These are phyloP conservation scores for Valencia hispanica DNA, from an alignment of 2,797 vertebrate genomes.

Conservation along the genomic window DNA sequence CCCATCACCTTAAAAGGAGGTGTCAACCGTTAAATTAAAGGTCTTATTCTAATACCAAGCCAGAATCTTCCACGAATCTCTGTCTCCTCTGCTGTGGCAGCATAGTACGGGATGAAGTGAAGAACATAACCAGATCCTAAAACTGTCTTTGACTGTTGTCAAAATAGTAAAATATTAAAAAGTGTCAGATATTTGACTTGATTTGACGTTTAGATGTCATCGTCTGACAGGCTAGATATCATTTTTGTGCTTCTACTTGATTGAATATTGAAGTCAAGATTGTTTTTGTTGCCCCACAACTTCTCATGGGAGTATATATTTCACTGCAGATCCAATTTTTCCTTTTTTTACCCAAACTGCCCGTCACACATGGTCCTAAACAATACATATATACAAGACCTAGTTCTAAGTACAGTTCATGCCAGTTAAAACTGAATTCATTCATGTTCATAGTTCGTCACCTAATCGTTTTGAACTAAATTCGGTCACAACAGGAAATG, in stretches of 20 bases:
- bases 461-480: not conserved
- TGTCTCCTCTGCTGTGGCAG: not conserved
- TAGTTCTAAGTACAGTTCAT: not conserved
- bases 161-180: conserved; percentile 9
- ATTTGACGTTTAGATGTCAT: conserved; percentile 25
- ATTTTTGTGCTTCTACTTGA: not conserved
- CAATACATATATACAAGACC: no score
- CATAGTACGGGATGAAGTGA: not conserved
- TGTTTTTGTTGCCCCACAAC: conserved; percentile 10
- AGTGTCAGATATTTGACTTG: conserved; percentile 10
- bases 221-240: not conserved
- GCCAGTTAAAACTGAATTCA: not conserved
- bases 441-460: not conserved
- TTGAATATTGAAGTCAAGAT: not conserved
- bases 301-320: not conserved
- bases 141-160: conserved; percentile 12
- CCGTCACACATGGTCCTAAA: not conserved
- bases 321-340: not conserved
- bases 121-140: not conserved
- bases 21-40: conserved; percentile 11
- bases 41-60: conserved; percentile 19
- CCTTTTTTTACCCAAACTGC: not conserved
- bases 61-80: not conserved
- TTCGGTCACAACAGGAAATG: not conserved
- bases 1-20: conserved; percentile 8